Percentiles rank a stretch among this genome's conserved stretches.
Evolutionary conservation across 2,888 invertebrate species (phyloP).

Genomic region (Oscheius onirici): DNA sequence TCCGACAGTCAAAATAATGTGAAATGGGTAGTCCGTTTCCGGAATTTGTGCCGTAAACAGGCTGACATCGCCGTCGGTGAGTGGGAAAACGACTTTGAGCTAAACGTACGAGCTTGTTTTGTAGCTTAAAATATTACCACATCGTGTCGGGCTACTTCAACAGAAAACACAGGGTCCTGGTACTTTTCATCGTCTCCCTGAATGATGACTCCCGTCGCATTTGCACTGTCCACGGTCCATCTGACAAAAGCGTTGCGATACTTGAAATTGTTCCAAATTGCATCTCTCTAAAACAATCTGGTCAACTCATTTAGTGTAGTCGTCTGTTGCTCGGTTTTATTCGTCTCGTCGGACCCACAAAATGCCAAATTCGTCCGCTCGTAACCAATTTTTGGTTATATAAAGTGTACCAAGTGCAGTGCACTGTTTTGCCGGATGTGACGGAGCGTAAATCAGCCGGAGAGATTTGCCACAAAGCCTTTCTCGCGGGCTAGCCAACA

Average conservation of each 20-base stretch:
- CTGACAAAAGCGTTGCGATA: conserved; percentile 18
- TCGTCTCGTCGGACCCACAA: conserved; percentile 26
- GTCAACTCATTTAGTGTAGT: conserved; percentile 4
- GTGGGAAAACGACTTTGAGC: conserved; percentile 9
- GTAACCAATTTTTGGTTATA: no score
- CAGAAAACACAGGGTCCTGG: background rate
- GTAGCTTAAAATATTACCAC: background rate
- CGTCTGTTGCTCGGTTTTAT: conserved; percentile 15
- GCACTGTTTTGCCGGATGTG: no score
- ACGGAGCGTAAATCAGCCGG: no score
- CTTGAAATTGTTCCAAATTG: conserved; percentile 28
- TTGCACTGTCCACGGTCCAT: conserved; percentile 3
- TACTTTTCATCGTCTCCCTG: conserved; percentile 8
- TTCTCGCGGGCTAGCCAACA: no score
- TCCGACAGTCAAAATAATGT: conserved; percentile 10
- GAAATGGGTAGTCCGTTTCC: background rate
- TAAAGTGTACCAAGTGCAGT: no score
- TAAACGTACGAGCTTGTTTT: background rate
- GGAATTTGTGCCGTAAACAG: conserved; percentile 4
- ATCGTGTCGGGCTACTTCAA: conserved; percentile 2
- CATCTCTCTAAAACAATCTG: conserved; percentile 27
- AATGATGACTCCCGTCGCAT: conserved; percentile 7
- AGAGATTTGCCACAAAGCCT: no score
- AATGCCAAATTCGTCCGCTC: conserved; percentile 12
- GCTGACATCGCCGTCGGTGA: background rate